Evolutionary conservation across 2,888 invertebrate species (phyloP), one percentile per base, ranked within the genome.

Genomic region (Cactoblastis cactorum): DNA sequence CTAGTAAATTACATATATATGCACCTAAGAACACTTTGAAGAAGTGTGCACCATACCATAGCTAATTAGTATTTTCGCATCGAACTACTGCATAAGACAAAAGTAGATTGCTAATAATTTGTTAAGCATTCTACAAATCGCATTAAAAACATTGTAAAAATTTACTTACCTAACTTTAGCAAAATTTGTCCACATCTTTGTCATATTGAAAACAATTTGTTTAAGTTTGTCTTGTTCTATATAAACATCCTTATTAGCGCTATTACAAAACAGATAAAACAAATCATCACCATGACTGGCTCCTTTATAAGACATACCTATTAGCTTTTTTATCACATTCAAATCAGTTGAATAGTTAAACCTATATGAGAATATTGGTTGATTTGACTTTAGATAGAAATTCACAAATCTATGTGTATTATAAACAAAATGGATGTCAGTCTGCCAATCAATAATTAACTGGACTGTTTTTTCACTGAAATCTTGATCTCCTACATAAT

Each of bases 161-260:
- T 14, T 9, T 28, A 11, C 50, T 15, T 63, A 85, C 87, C 74
- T 69, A 53, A 72, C 70, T 63, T 76, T 86, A 3, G 83, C 83
- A 52, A 88, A 87, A 54, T 84, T 78, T 0, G 83, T 70, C 83
- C 84, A 83, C 48, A 86, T 47, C 57, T 75, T 82, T 0, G 80
- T 80, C 22, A 84, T 55, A 22, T 70, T 63, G 38, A 62, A 65
- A 0, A 67, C 65, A 57, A 78, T 67, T 14, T 68, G 65, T 51
- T 72, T 74, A 5, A 63, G 50, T 0, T 65, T 50, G 1, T 69
- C 64, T 6, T 66, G 62, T 2, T 70, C 53, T 49, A 60, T 57
- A 15, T 78, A 79, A n/a, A 61, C 56, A 43, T 77, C 70, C 46
- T 73, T 69, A 24, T 69, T 73, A 0, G 53, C 49, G 4, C 66